Base-by-base conservation (phyloP, 2,113 vertebrate genomes). In the Melanerpes formicivorus region DNA sequence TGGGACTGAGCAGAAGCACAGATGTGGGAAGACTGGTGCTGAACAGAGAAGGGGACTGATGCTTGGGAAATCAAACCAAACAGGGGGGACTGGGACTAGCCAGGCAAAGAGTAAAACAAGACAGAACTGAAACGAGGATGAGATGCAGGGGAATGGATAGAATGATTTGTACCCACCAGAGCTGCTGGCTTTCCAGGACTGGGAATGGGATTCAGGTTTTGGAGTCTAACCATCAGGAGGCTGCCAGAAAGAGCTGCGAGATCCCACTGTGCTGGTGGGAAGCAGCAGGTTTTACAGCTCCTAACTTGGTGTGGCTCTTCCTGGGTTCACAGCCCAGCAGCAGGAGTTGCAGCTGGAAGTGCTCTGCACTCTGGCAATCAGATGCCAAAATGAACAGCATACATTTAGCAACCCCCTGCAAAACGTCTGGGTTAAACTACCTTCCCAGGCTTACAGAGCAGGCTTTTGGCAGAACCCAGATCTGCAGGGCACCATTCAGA, bases 311-410 rank as follows among this genome's bases (percentile, higher is more conserved):
- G 0, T 44, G 84, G 34, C 21, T 90, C 19, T 63, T 46, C 82
- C 86, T 32, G 64, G 60, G 87, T 80, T 90, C 92, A 76, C 46
- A 84, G 89, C 64, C 70, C 56, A 21, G 8, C 89, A 44, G 93
- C 96, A 94, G 86, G 83, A 91, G 9, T 2, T 93, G 88, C 93
- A 94, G 92, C 88, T 95, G 92, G 79, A 86, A 90, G 30, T 44
- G 85, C 80, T 94, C 80, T 3, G 5, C 37, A 3, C 60, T 75
- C 84, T 84, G 78, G 84, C 84, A 90, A 84, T 30, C 46, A 34
- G 74, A 46, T 26, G 79, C 72, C 93, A 85, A 80, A 94, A 95
- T 10, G 72, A 94, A 18, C 52, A 77, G 67, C 67, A 32, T 3
- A 60, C 60, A 18, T 85, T 84, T 74, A 90, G 74, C 84, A 66